phyloP scores from a whole-genome alignment of 2,797 vertebrate species.

The Vespertilio murinus region DNA sequence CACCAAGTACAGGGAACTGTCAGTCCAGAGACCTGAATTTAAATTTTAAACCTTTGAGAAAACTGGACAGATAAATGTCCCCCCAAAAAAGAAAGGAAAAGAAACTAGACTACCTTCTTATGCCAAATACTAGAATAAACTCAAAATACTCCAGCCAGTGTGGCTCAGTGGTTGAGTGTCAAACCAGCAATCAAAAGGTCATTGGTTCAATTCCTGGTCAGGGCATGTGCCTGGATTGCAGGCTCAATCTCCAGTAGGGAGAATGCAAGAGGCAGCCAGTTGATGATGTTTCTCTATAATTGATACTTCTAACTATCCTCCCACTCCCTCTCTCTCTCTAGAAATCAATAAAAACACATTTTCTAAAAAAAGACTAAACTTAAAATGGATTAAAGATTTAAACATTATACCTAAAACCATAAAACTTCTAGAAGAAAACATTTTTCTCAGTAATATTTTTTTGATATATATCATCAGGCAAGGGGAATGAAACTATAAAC shows the following conservation, averaged over 20 bases:
- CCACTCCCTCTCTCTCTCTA: too few species aligned
- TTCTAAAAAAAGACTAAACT: not conserved
- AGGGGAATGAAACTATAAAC: not conserved
- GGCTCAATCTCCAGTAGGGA: too few species aligned
- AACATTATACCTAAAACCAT: not conserved
- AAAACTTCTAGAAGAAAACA: not conserved
- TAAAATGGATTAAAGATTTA: not conserved
- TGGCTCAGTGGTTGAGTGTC: too few species aligned
- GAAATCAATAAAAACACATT: too few species aligned
- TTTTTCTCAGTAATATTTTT: not conserved
- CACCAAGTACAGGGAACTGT: not conserved
- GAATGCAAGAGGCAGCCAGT: too few species aligned
- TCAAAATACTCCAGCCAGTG: not conserved
- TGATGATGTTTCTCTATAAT: too few species aligned
- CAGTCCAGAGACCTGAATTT: not conserved
- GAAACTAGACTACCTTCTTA: not conserved
- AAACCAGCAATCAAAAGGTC: too few species aligned
- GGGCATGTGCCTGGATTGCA: too few species aligned
- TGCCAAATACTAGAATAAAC: not conserved
- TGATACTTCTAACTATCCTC: too few species aligned
- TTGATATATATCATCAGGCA: not conserved
- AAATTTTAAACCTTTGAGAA: not conserved
- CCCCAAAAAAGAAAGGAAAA: not conserved
- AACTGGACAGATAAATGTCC: not conserved
- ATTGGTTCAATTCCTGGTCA: too few species aligned